Evolutionary conservation across 2,797 vertebrate genomes (phyloP), one percentile per base, ranked within the genome.

Genomic region (Numenius phaeopus): DNA sequence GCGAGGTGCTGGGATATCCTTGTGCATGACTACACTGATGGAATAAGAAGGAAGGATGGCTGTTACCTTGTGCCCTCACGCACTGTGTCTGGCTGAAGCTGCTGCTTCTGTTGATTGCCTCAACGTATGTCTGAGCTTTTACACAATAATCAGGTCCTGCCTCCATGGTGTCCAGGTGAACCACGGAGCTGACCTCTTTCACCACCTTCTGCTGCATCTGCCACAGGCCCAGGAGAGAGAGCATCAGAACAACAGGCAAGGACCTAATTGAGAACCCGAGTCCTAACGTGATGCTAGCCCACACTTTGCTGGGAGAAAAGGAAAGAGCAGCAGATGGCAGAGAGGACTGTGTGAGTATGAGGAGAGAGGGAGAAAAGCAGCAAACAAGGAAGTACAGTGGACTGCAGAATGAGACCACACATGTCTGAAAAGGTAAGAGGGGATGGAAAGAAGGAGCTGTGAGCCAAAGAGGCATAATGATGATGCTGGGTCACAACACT

Each of bases 51-150:
- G 18, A n/a, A 54, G 22, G 11, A 19, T 23, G 61, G 39, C 29
- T 57, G 59, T 97, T 91, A 98, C 98, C 98, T 98, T 83, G 90
- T 10, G 92, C 96, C 50, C 81, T 93, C 72, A 98, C 87, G 1
- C 98, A 98, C 47, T 97, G 92, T 2, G 54, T 47, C 57, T 87
- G 91, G 88, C 98, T 98, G 95, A 98, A 98, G 94, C 91, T 90
- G 24, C 98, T 98, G 94, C 87, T 93, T 78, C 96, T 97, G 92
- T 89, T 92, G 27, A 98, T 98, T 7, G 81, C 89, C 34, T 95
- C 83, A 2, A 98, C 98, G 0, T 97, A 85, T 0, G 98, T 81
- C 96, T 95, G 98, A n/a, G 97, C 98, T 90, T 97, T 98, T 34
- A 97, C 98, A 65, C 98, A 98, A 21, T 98, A 98, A 2, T 96